Evolutionary conservation across 2,113 vertebrate genomes (phyloP).

Genomic region (Poecilia latipinna): DNA sequence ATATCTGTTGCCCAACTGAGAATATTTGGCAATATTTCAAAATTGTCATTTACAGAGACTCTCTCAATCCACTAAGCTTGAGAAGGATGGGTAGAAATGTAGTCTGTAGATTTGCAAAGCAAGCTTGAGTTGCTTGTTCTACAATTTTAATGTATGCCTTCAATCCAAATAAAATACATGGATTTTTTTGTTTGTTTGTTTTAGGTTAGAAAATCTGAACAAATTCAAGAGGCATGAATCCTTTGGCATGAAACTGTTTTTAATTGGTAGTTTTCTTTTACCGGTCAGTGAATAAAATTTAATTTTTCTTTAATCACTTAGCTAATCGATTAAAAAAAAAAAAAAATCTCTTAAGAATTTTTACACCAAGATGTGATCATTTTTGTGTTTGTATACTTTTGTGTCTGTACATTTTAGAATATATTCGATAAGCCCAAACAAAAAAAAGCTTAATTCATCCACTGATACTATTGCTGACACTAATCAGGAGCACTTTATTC

Average conservation of each 20-base stretch:
- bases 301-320: not conserved
- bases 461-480: slow-evolving; percentile 7
- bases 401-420: slow-evolving; percentile 18
- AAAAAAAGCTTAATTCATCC: slow-evolving; percentile 24
- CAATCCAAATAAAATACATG: not conserved
- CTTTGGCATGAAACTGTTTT: not conserved
- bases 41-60: too few relatives aligned
- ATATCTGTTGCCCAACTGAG: too few relatives aligned
- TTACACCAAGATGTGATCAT: not conserved
- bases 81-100: not conserved
- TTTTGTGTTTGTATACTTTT: slow-evolving; percentile 1
- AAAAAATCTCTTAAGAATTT: not conserved
- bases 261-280: not conserved
- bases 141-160: not conserved
- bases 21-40: too few relatives aligned
- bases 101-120: not conserved
- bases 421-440: not conserved
- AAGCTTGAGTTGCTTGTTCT: not conserved
- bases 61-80: not conserved
- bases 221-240: not conserved
- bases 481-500: slow-evolving; percentile 23
- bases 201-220: not conserved
- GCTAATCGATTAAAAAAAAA: not conserved
- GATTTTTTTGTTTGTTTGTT: not conserved
- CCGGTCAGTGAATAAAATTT: not conserved